Conservation (phyloP, 2,888 invertebrate genomes). For the Camponotus fellah region DNA sequence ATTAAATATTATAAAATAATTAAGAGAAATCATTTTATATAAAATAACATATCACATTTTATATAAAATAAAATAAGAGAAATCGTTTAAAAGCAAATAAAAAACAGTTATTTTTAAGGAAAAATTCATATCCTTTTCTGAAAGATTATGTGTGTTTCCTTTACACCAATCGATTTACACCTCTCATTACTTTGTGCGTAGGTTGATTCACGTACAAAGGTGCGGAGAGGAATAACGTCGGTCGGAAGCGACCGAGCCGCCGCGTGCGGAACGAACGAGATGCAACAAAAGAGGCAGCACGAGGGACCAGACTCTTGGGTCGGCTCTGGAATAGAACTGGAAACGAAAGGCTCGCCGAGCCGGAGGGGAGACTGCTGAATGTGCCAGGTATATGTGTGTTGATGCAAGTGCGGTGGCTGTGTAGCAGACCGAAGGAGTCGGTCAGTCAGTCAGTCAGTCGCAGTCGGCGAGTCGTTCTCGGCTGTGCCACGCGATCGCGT, state of each 20-base stretch:
- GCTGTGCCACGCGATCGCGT: constrained; percentile 72
- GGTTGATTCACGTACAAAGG: constrained; percentile 11
- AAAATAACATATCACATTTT: too few relatives aligned
- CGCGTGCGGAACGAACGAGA: constrained; percentile 34
- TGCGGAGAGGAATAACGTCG: constrained; percentile 15
- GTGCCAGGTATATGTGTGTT: constrained; percentile 60
- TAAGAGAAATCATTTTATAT: too few relatives aligned
- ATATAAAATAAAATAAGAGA: too few relatives aligned
- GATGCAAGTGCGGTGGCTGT: constrained; percentile 78
- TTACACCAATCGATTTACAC: too few relatives aligned
- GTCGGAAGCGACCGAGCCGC: background rate
- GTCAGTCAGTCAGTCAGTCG: constrained; percentile 79
- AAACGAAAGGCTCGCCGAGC: constrained; percentile 73
- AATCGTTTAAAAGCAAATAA: too few relatives aligned
- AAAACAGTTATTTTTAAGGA: too few relatives aligned
- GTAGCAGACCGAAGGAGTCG: constrained; percentile 77
- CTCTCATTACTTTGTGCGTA: background rate
- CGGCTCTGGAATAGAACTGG: constrained; percentile 76
- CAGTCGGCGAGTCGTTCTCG: constrained; percentile 79
- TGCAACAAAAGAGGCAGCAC: constrained; percentile 32
- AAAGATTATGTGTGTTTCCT: too few relatives aligned
- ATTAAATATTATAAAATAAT: too few relatives aligned
- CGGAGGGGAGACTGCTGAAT: constrained; percentile 67
- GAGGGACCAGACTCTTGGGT: constrained; percentile 44
- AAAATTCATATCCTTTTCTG: too few relatives aligned